These are phyloP conservation scores for Wasmannia auropunctata DNA, from an alignment of 1,140 invertebrate genomes.

Conservation along the genomic window DNA sequence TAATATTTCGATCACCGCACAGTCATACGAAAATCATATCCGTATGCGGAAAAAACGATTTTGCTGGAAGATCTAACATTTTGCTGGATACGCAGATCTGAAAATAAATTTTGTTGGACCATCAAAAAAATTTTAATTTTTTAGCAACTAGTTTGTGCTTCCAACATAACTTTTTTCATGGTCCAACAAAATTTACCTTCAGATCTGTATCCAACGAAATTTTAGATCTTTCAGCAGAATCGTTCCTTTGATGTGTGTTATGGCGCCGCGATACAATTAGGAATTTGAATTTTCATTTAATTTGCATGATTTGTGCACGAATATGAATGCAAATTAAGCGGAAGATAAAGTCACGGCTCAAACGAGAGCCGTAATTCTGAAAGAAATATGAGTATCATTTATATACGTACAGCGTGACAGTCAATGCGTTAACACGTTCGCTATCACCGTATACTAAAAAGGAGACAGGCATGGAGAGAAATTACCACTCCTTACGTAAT, in stretches of 20 bases:
- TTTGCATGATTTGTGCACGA: background rate
- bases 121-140: no score
- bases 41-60: no score
- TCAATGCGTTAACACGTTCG: background rate
- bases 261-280: background rate
- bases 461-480: background rate
- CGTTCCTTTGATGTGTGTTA: no score
- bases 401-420: background rate
- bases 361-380: background rate
- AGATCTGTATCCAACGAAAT: no score
- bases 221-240: no score
- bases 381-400: constrained; percentile 4
- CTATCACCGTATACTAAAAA: background rate
- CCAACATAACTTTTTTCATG: no score
- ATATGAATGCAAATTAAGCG: background rate
- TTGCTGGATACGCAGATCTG: no score
- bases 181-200: no score
- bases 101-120: no score
- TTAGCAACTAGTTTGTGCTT: no score
- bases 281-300: background rate
- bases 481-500: constrained; percentile 10
- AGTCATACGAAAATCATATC: background rate
- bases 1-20: background rate
- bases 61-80: no score
- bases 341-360: background rate